Percentiles rank a stretch among this genome's conserved stretches.
Evolutionary conservation across 2,113 vertebrate genomes (phyloP).

Genomic region (Paedocypris sp.): DNA sequence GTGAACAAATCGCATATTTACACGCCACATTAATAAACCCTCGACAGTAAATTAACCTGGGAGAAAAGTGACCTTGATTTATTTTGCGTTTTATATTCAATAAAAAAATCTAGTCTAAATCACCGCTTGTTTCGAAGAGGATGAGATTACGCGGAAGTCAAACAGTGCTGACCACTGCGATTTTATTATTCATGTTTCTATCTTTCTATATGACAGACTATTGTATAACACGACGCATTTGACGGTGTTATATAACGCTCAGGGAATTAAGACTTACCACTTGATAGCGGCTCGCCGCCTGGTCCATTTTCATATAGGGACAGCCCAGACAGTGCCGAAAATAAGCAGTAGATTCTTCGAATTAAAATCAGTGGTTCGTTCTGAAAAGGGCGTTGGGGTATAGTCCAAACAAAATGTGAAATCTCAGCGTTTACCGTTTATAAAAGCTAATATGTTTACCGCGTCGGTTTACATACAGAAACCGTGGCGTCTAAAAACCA

Average conservation of each 20-base stretch:
- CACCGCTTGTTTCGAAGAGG: too few species aligned
- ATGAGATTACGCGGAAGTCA: background rate
- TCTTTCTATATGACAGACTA: background rate
- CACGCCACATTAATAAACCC: too few species aligned
- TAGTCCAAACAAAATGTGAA: background rate
- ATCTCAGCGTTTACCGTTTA: background rate
- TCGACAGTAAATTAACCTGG: too few species aligned
- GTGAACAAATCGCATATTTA: too few species aligned
- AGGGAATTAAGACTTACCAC: conserved; percentile 40
- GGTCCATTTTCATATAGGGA: conserved; percentile 38
- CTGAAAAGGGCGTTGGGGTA: background rate
- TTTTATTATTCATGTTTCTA: too few species aligned
- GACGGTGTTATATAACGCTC: background rate
- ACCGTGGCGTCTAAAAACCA: background rate
- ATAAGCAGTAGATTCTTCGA: background rate
- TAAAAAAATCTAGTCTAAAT: too few species aligned
- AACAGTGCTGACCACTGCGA: too few species aligned
- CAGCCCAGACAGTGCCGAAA: conserved; percentile 7
- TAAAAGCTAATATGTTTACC: background rate
- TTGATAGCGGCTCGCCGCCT: conserved; percentile 46
- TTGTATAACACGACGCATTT: background rate
- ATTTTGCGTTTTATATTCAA: too few species aligned
- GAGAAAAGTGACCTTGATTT: too few species aligned
- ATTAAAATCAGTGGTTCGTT: background rate
- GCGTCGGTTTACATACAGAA: background rate